Evolutionary conservation across 2,113 vertebrate genomes (phyloP).

Genomic region (Hippocampus abdominalis): DNA sequence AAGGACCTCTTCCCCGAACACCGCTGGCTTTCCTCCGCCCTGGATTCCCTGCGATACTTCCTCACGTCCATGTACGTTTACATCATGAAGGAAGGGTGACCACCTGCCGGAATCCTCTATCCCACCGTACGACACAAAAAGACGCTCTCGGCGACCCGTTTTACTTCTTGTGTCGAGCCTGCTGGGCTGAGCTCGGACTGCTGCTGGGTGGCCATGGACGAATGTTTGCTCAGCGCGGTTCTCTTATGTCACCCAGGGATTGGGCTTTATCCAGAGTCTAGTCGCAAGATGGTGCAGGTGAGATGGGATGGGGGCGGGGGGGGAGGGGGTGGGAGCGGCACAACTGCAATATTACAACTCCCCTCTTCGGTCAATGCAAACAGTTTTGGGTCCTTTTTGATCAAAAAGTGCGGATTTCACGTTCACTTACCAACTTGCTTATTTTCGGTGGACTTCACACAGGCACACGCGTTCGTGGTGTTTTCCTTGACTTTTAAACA

Average conservation of each 20-base stretch:
- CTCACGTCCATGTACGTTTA: constrained; percentile 85
- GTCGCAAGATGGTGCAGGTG: constrained; percentile 15
- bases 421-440: background rate
- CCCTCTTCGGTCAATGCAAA: constrained; percentile 21
- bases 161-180: background rate
- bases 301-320: background rate
- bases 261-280: constrained; percentile 56
- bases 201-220: constrained; percentile 34
- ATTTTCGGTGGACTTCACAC: background rate
- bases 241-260: constrained; percentile 22
- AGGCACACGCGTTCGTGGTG: constrained; percentile 4
- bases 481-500: constrained; percentile 32
- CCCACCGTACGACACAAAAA: constrained; percentile 18
- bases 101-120: background rate
- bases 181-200: constrained; percentile 5
- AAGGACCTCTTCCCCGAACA: constrained; percentile 75
- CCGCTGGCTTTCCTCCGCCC: constrained; percentile 79
- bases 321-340: background rate
- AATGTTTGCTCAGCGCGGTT: constrained; percentile 47
- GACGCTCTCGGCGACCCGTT: background rate
- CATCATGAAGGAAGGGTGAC: constrained; percentile 84
- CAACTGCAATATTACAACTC: constrained; percentile 1
- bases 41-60: constrained; percentile 84
- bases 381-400: constrained; percentile 3
- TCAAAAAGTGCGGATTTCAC: background rate